Conservation (phyloP, 2,113 vertebrate species). For the Salvelinus sp. region DNA sequence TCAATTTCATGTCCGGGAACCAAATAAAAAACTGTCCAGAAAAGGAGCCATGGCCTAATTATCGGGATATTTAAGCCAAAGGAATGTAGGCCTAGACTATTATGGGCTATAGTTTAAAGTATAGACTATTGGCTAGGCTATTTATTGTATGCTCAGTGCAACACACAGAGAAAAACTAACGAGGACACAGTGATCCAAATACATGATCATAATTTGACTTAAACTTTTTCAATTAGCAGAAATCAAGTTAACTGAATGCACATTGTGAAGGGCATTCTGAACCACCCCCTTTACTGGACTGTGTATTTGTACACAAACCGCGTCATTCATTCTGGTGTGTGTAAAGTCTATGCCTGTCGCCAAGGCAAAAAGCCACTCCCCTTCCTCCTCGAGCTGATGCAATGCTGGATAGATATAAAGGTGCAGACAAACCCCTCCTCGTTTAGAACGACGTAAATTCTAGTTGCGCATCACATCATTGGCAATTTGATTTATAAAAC, state of each 20-base stretch:
- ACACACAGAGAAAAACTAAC: too few relatives aligned
- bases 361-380: neutral
- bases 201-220: neutral
- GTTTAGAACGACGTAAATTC: constrained; percentile 30
- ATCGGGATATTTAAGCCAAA: neutral
- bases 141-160: neutral
- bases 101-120: neutral
- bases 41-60: neutral
- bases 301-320: constrained; percentile 73
- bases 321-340: constrained; percentile 15
- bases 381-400: constrained; percentile 66
- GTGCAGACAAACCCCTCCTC: constrained; percentile 37
- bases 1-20: constrained; percentile 15
- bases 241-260: neutral
- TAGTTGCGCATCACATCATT: constrained; percentile 10
- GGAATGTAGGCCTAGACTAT: neutral
- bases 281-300: neutral
- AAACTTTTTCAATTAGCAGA: neutral
- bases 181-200: neutral
- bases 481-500: constrained; percentile 11
- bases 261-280: neutral
- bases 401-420: constrained; percentile 65
- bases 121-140: neutral
- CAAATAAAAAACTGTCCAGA: neutral
- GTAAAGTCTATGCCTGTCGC: constrained; percentile 7